Evolutionary conservation across 2,113 vertebrate genomes (phyloP).

Genomic region (Thermophis baileyi): DNA sequence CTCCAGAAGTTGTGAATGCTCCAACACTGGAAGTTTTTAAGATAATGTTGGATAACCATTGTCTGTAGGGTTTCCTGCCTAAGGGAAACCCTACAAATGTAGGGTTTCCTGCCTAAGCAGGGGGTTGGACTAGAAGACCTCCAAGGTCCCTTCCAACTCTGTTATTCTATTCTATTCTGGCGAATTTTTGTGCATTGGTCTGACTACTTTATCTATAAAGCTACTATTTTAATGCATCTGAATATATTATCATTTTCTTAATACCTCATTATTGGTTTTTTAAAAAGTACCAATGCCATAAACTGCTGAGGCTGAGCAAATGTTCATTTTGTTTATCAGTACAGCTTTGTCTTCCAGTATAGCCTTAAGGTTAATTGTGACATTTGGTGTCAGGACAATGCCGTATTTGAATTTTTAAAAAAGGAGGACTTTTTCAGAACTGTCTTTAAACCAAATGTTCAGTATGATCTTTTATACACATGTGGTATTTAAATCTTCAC

Average conservation of each 20-base stretch:
- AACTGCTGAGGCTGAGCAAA: neutral
- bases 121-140: too few relatives aligned
- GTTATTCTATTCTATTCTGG: too few relatives aligned
- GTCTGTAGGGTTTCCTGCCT: too few relatives aligned
- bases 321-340: neutral
- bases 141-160: too few relatives aligned
- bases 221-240: neutral
- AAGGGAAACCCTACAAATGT: too few relatives aligned
- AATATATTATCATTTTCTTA: neutral
- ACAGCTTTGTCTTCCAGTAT: neutral
- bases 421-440: conserved; percentile 11
- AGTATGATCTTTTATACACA: neutral
- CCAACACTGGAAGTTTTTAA: too few relatives aligned
- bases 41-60: too few relatives aligned
- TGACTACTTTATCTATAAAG: neutral
- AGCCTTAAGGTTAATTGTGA: neutral
- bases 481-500: neutral
- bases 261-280: neutral
- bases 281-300: neutral
- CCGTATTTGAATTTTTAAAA: neutral
- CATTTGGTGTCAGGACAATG: neutral
- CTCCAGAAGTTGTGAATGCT: too few relatives aligned
- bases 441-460: neutral
- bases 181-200: neutral
- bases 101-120: too few relatives aligned